Evolutionary conservation across 2,888 invertebrate species (phyloP).

Genomic region (Platycheirus albimanus): DNA sequence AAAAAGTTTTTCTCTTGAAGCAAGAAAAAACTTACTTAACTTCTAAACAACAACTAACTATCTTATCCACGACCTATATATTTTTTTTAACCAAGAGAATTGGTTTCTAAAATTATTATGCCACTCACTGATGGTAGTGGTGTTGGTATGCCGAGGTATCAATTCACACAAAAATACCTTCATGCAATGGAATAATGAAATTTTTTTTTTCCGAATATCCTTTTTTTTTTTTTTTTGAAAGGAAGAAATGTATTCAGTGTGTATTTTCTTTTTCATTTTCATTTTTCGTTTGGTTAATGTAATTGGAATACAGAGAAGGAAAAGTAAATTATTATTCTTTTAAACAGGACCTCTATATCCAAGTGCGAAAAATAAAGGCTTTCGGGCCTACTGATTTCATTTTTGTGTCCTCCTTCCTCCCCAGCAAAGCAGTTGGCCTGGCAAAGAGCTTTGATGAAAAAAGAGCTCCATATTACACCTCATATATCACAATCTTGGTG

Average conservation of each 20-base stretch:
- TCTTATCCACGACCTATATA: background rate
- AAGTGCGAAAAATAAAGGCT: background rate
- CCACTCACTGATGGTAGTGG: background rate
- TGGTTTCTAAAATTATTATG: slow-evolving; percentile 24
- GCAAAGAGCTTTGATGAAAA: slow-evolving; percentile 3
- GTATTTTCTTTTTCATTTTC: slow-evolving; percentile 2
- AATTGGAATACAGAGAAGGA: slow-evolving; percentile 37
- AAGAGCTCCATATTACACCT: slow-evolving; percentile 52
- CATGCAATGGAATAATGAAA: slow-evolving; percentile 54
- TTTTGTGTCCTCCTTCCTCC: no score
- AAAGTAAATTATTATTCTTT: background rate
- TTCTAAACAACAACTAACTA: slow-evolving; percentile 18
- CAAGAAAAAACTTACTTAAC: background rate
- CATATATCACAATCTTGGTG: slow-evolving; percentile 61
- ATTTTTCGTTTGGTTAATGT: background rate
- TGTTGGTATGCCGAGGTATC: background rate
- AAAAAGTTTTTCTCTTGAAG: slow-evolving; percentile 4
- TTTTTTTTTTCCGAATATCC: slow-evolving; percentile 25
- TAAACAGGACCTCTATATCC: background rate
- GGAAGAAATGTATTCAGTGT: background rate
- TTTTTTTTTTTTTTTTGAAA: background rate
- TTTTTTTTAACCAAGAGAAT: background rate
- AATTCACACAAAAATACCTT: slow-evolving; percentile 2
- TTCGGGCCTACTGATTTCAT: background rate
- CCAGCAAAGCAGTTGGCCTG: slow-evolving; percentile 10